phyloP scores from a whole-genome alignment of 2,888 invertebrate genomes.

The Quadriops clusia region DNA sequence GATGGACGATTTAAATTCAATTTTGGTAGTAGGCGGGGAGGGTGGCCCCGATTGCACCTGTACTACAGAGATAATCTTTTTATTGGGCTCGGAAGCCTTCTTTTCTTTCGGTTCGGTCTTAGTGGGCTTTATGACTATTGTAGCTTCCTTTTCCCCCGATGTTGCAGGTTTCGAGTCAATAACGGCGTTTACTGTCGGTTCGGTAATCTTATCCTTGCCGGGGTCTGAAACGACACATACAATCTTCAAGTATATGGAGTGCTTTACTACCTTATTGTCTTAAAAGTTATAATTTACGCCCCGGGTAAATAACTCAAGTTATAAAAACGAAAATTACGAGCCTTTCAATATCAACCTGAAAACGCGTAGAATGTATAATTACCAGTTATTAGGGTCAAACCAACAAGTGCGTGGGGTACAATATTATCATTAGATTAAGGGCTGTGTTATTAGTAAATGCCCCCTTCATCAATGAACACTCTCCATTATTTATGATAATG shows the following conservation, averaged over 20 bases:
- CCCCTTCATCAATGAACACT: no score
- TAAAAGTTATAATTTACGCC: not conserved
- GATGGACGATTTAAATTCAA: constrained; percentile 44
- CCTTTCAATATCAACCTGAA: no score
- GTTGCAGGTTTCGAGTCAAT: constrained; percentile 30
- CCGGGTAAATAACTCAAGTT: no score
- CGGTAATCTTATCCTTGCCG: constrained; percentile 18
- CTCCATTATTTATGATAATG: no score
- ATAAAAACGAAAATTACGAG: no score
- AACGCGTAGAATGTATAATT: no score
- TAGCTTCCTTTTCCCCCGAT: constrained; percentile 16
- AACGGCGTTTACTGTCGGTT: constrained; percentile 25
- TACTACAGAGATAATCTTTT: constrained; percentile 29
- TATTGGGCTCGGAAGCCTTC: constrained; percentile 37
- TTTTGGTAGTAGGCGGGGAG: constrained; percentile 36
- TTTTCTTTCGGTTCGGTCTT: constrained; percentile 36
- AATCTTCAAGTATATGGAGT: constrained; percentile 8
- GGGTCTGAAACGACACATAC: constrained; percentile 14
- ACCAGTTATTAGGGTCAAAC: no score
- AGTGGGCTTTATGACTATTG: constrained; percentile 35
- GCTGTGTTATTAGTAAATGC: no score
- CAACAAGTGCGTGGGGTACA: no score
- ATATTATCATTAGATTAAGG: no score
- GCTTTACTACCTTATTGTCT: no score
- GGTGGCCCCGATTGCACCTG: constrained; percentile 24